Base-by-base conservation (phyloP, 37 sponge, comb jelly and placozoan genomes). In the Sycon ciliatum region DNA sequence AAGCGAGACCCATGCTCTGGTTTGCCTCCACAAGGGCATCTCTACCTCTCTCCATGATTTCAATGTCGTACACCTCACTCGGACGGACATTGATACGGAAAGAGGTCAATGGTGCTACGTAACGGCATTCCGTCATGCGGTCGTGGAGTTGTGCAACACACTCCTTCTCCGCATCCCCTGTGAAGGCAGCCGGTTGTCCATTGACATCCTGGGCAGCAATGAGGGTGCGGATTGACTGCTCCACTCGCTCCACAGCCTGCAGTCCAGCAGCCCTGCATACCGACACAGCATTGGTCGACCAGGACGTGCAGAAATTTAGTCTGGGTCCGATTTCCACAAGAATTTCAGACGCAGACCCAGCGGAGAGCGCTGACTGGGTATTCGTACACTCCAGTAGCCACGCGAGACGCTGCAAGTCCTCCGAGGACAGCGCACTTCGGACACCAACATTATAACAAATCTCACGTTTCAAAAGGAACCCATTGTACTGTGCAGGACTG, bases 241-340 rank as follows among this genome's bases (percentile, higher is more conserved):
- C 70, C 7, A 68, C 30, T 11, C 70, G 39, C 26, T 68, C n/a
- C 18, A 68, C 56, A 11, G 39, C 55, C 39, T 28, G 9, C 39
- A 53, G 39, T 13, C 70, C 70, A 49, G 22, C 56, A 20, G 70
- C 52, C 7, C 30, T 39, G 55, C 39, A 68, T 9, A 68, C 30
- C 13, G 70, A 68, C 9, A 68, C 55, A 22, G 70, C 70, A 22
- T 68, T 68, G 7, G 70, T 68, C 20, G 70, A 68, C 23, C 11
- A 68, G 11, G 70, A 9, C 55, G 70, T 68, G 39, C 55, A 38
- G 56, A 68, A 68, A 38, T 68, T 68, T 9, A 68, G 26, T 13
- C 70, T 39, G n/a, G 70, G 70, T 49, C 70, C 70, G 55, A 68
- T 22, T 20, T 68, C 70, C 18, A 68, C 30, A 24, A 68, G n/a